Percentiles rank a stretch among this genome's conserved stretches.
phyloP scores from a whole-genome alignment of 1,140 invertebrate species.

The Chironomus striatipennis region DNA sequence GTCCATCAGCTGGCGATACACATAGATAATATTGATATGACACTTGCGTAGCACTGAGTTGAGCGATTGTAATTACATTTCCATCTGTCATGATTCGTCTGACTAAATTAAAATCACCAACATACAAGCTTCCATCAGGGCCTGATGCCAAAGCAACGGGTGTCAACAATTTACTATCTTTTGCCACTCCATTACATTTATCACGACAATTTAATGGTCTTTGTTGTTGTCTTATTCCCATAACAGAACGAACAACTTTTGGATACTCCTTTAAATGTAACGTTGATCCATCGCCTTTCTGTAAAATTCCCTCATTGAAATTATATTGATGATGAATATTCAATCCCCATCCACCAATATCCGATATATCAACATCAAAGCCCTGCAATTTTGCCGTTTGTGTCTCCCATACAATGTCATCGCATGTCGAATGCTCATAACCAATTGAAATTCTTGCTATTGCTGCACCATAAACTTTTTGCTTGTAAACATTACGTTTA shows the following conservation, averaged over 20 bases:
- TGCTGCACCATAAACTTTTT: constrained; percentile 86
- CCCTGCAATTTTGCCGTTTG: constrained; percentile 88
- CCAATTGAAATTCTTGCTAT: constrained; percentile 83
- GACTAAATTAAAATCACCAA: constrained; percentile 95
- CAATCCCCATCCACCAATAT: constrained; percentile 94
- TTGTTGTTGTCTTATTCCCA: constrained; percentile 83
- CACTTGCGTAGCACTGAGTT: constrained; percentile 84
- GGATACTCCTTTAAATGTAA: constrained; percentile 90
- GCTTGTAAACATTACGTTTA: constrained; percentile 92
- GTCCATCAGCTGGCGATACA: constrained; percentile 88
- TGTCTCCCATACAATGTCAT: constrained; percentile 83
- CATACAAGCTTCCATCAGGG: constrained; percentile 91
- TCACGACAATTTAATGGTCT: constrained; percentile 62
- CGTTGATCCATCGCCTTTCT: constrained; percentile 91
- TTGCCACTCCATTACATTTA: constrained; percentile 77
- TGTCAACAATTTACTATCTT: constrained; percentile 77
- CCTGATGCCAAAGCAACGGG: constrained; percentile 89
- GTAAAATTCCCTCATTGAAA: constrained; percentile 92
- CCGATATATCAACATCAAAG: constrained; percentile 95
- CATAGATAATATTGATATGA: constrained; percentile 93
- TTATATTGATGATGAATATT: constrained; percentile 98
- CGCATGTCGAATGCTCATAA: constrained; percentile 86
- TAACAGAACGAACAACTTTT: constrained; percentile 78
- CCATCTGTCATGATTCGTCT: constrained; percentile 86
- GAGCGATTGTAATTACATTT: constrained; percentile 82